Conservation (phyloP, 2,888 invertebrate genomes). For the Xiphydria camelus region DNA sequence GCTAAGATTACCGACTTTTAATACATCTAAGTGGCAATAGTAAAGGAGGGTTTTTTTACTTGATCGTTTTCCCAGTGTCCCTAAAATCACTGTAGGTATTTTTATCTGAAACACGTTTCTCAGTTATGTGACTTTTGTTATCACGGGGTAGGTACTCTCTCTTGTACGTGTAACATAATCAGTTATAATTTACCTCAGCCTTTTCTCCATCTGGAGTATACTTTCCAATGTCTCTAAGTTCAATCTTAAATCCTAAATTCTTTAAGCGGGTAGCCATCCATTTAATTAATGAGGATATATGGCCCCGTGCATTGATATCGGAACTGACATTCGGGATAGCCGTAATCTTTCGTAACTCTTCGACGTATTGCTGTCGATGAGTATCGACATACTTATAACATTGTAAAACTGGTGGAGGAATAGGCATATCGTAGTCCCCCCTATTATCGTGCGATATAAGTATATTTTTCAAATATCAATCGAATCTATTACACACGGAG, state of each 20-base stretch:
- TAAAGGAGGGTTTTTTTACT: constrained; percentile 53
- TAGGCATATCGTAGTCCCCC: constrained; percentile 34
- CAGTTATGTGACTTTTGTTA: constrained; percentile 3
- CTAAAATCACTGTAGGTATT: constrained; percentile 55
- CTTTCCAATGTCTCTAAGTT: constrained; percentile 53
- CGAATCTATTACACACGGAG: too few relatives aligned
- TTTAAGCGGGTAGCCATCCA: constrained; percentile 54
- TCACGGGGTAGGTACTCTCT: neutral
- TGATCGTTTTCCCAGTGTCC: constrained; percentile 43
- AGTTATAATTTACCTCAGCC: constrained; percentile 19
- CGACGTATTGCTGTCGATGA: constrained; percentile 40
- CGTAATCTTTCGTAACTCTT: constrained; percentile 50
- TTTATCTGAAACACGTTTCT: constrained; percentile 28
- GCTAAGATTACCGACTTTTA: constrained; percentile 41
- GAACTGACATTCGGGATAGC: constrained; percentile 53
- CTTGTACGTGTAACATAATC: neutral
- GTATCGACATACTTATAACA: constrained; percentile 56
- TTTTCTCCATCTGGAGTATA: constrained; percentile 46
- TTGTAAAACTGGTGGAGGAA: constrained; percentile 51
- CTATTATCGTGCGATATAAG: too few relatives aligned
- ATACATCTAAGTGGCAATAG: constrained; percentile 57
- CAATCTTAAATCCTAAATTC: constrained; percentile 53
- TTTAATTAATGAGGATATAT: constrained; percentile 47
- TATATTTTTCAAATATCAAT: too few relatives aligned
- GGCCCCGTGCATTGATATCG: constrained; percentile 39